Conservation (phyloP, 2,888 invertebrate species). For the Melinaea menophilus region DNA sequence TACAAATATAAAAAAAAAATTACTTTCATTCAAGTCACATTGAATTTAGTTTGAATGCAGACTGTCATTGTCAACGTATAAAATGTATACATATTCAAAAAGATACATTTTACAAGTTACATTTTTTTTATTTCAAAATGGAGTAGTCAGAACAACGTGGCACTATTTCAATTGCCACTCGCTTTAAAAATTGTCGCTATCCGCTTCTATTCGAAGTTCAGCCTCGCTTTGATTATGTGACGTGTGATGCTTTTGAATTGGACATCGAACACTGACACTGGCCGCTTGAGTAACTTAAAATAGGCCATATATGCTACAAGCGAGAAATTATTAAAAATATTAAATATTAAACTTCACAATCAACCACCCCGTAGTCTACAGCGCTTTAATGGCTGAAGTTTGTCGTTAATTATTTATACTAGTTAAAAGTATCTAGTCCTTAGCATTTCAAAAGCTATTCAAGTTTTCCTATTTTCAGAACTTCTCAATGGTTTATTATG, state of each 20-base stretch:
- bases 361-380: slow-evolving; percentile 15
- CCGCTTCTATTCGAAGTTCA: too few relatives aligned
- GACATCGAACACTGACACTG: slow-evolving; percentile 16
- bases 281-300: slow-evolving; percentile 9
- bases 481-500: not conserved
- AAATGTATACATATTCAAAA: too few relatives aligned
- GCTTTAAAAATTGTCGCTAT: too few relatives aligned
- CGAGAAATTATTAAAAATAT: slow-evolving; percentile 6
- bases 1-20: too few relatives aligned
- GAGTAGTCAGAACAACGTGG: too few relatives aligned
- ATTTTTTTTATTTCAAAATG: too few relatives aligned
- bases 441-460: slow-evolving; percentile 19
- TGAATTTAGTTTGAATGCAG: too few relatives aligned
- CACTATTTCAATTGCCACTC: too few relatives aligned
- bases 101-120: too few relatives aligned
- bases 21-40: too few relatives aligned
- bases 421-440: slow-evolving; percentile 24
- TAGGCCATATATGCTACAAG: slow-evolving; percentile 4
- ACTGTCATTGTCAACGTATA: too few relatives aligned
- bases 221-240: slow-evolving; percentile 32
- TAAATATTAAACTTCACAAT: slow-evolving; percentile 20
- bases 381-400: slow-evolving; percentile 22
- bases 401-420: slow-evolving; percentile 23
- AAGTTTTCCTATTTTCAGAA: slow-evolving; percentile 8
- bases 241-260: slow-evolving; percentile 27